These are phyloP conservation scores for Dynastes maya DNA, from an alignment of 2,888 invertebrate genomes.

Conservation along the genomic window DNA sequence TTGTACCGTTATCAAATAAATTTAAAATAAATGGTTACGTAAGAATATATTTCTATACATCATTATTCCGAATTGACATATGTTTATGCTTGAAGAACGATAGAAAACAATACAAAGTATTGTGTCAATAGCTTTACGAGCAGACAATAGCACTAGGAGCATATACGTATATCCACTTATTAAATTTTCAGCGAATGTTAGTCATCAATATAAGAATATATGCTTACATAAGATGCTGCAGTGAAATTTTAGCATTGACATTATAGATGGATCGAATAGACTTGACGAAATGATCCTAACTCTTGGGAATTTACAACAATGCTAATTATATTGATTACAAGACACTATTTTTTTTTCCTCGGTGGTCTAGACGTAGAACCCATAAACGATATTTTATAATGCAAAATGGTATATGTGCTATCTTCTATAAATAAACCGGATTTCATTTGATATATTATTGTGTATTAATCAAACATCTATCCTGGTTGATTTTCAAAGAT, in stretches of 20 bases:
- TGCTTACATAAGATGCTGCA: constrained; percentile 17
- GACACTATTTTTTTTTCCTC: background rate
- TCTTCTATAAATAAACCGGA: too few relatives aligned
- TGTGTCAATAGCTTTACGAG: constrained; percentile 37
- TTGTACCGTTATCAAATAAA: constrained; percentile 49
- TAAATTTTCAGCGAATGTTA: constrained; percentile 28
- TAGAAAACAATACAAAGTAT: constrained; percentile 36
- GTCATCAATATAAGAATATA: constrained; percentile 37
- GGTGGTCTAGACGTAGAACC: too few relatives aligned
- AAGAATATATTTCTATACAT: constrained; percentile 46
- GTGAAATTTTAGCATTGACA: constrained; percentile 26
- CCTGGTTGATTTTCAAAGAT: too few relatives aligned
- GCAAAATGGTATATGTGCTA: too few relatives aligned
- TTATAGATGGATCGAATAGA: constrained; percentile 20
- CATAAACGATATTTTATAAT: background rate
- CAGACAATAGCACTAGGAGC: constrained; percentile 29
- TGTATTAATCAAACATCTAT: too few relatives aligned
- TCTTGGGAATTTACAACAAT: constrained; percentile 20
- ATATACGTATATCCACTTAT: constrained; percentile 13
- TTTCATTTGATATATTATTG: too few relatives aligned
- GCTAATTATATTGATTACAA: constrained; percentile 7
- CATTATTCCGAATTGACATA: constrained; percentile 49
- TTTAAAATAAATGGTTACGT: constrained; percentile 50
- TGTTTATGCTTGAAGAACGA: constrained; percentile 20
- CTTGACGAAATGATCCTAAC: background rate